Base-by-base conservation (phyloP, 2,797 vertebrate species). In the Strix occidentalis region DNA sequence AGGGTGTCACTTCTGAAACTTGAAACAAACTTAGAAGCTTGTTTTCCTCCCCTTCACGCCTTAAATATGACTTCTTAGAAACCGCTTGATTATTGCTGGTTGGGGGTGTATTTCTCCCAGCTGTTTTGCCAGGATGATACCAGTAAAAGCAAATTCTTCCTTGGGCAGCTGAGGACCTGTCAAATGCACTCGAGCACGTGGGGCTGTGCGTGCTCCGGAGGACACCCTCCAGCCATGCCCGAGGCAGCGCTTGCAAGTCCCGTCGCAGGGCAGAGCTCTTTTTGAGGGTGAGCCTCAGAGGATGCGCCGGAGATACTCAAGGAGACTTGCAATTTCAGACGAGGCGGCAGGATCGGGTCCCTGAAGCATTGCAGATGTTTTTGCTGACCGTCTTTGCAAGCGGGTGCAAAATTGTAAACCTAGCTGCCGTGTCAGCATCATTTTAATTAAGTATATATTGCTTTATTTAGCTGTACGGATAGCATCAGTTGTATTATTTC, bases 381-480 rank as follows among this genome's bases (percentile, higher is more conserved):
- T 87, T 89, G 63, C 83, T 65, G 69, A 91, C 63, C 7, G 20
- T 18, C 87, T 94, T 83, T 65, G 81, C 64, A 29, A 70, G 60
- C 3, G 25, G 39, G 16, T 79, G 84, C 80, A 11, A 57, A 86
- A 66, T 68, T 51, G 74, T 80, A 84, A 95, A 28, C 76, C 31
- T 31, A 29, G 88, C 81, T 93, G 87, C 91, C 2, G 26, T 29
- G 6, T 95, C 95, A 95, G 95, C 94, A 92, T 57, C 65, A 10
- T 95, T 95, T 95, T 96, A 95, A 97, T 95, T 87, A 91, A 79
- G 57, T 90, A 72, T 31, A 39, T 69, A 61, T 69, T 3, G 37
- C 90, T 95, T 81, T 83, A 29, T 69, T 90, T 60, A 76, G 75
- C 79, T 16, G 7, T 17, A 51, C 1, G 23, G 70, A 21, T 64